A percentile compares a stretch with the other conserved stretches of the same genome.
Conservation (phyloP, 2,113 vertebrate genomes). For the Paracanthobrama guichenoti region DNA sequence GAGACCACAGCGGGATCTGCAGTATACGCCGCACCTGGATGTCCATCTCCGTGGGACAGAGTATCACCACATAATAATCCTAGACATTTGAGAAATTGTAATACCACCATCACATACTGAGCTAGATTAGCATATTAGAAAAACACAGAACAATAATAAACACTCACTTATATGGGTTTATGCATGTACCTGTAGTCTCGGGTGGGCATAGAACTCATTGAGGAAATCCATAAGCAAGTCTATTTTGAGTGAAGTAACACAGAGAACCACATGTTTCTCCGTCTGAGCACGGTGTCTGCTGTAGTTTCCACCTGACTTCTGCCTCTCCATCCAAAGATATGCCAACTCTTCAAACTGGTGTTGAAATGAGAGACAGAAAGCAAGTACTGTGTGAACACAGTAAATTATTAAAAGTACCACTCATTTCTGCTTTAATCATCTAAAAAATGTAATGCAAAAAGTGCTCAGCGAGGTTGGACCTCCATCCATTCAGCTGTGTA, state of each 20-base stretch:
- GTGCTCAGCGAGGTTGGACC: not conserved
- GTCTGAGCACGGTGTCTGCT: conserved; percentile 95
- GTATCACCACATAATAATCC: conserved; percentile 99
- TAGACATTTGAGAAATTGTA: conserved; percentile 62
- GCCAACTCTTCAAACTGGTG: conserved; percentile 93
- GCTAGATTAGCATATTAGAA: not conserved
- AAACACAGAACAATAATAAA: not conserved
- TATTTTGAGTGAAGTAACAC: conserved; percentile 95
- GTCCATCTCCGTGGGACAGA: conserved; percentile 96
- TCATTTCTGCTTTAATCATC: not conserved
- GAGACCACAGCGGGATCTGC: conserved; percentile 97
- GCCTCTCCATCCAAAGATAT: conserved; percentile 97
- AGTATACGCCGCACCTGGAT: conserved; percentile 93
- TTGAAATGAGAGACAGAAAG: not conserved
- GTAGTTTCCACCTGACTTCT: conserved; percentile 96
- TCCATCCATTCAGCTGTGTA: not conserved
- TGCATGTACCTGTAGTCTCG: conserved; percentile 84
- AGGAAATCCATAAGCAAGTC: conserved; percentile 98
- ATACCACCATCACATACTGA: not conserved
- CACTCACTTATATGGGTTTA: not conserved
- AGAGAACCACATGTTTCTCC: conserved; percentile 93
- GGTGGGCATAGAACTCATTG: conserved; percentile 96
- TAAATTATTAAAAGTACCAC: not conserved
- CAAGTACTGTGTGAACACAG: not conserved
- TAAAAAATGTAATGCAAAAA: not conserved